Conservation (phyloP, 2,888 invertebrate species). For the Drosophila planitibia region DNA sequence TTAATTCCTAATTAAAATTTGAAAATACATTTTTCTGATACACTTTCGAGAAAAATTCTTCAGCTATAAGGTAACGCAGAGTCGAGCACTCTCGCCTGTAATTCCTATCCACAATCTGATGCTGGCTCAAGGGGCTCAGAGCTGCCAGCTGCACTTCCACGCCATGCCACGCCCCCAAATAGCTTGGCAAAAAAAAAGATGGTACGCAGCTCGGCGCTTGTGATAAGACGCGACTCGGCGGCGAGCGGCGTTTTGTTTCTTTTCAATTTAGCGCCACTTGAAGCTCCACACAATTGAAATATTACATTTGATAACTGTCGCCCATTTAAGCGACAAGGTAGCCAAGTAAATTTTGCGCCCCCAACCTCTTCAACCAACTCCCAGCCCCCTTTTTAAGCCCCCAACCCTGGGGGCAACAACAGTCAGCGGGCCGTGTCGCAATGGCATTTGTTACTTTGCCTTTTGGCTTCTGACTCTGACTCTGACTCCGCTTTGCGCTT, state of each 20-base stretch:
- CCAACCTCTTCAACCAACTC: no score
- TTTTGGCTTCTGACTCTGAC: slow-evolving; percentile 53
- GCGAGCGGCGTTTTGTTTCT: slow-evolving; percentile 46
- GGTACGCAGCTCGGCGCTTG: slow-evolving; percentile 24
- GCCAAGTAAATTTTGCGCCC: slow-evolving; percentile 34
- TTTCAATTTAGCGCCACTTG: slow-evolving; percentile 58
- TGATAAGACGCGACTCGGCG: slow-evolving; percentile 31
- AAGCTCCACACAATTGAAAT: slow-evolving; percentile 67
- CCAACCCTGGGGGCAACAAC: slow-evolving; percentile 6
- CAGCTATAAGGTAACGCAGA: background rate
- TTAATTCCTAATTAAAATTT: background rate
- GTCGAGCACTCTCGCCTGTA: background rate
- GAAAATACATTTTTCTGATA: background rate
- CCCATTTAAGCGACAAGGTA: slow-evolving; percentile 50
- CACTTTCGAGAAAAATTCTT: background rate
- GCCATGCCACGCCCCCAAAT: background rate
- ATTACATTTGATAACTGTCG: slow-evolving; percentile 70
- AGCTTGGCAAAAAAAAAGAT: slow-evolving; percentile 7
- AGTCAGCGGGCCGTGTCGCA: slow-evolving; percentile 56
- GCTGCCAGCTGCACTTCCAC: slow-evolving; percentile 25
- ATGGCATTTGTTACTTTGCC: slow-evolving; percentile 63
- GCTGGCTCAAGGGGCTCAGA: background rate
- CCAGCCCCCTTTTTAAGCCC: background rate
- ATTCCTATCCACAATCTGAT: background rate
- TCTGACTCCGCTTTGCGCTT: slow-evolving; percentile 43